Evolutionary conservation across 1,140 invertebrate species (phyloP), one percentile per base, ranked within the genome.

Genomic region (Rhyacophila brunnea): DNA sequence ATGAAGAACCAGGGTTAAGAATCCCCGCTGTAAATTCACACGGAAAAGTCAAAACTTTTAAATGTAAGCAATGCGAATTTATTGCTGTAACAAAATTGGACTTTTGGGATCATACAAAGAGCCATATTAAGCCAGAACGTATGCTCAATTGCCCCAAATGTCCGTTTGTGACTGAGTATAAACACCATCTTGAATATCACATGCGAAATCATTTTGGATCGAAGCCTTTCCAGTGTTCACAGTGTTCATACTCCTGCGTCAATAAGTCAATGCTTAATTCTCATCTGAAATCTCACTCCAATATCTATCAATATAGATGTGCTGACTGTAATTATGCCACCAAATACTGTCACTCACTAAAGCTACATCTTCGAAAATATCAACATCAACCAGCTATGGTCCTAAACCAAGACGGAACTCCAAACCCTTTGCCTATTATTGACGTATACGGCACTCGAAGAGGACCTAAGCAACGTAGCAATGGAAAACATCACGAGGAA

Each of bases 221-320:
- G 0, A 99, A 99, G 68, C 97, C 97, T 0, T 99, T 95, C 80
- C 94, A 96, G 70, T 99, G 98, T 73, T 80, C 83, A 46, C 90
- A 96, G 66, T 98, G 95, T 74, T 82, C 83, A 10, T 98, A 98
- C 68, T 85, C 87, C 0, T 99, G 97, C 70, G 96, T 99, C 2
- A 99, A 98, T 77, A 99, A 99, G 71, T 99, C 96, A 0, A 99
- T 99, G 98, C 80, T 99, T 9, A 99, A 98, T 71, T 97, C 94
- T 0, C 98, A 99, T 69, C 84, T 98, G 67, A 99, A 99, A 71
- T 97, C 93, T 0, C 98, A 99, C 73, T 98, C 95, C 0, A 95
- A 93, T 60, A 79, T 98, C 0, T 99, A 99, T 69, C 96, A 97
- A 68, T 99, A 97, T 72, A 83, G 92, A 18, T 99, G 98, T 71